Evolutionary conservation across 2,797 vertebrate species (phyloP).

Genomic region (Cephalopachus bancanus): DNA sequence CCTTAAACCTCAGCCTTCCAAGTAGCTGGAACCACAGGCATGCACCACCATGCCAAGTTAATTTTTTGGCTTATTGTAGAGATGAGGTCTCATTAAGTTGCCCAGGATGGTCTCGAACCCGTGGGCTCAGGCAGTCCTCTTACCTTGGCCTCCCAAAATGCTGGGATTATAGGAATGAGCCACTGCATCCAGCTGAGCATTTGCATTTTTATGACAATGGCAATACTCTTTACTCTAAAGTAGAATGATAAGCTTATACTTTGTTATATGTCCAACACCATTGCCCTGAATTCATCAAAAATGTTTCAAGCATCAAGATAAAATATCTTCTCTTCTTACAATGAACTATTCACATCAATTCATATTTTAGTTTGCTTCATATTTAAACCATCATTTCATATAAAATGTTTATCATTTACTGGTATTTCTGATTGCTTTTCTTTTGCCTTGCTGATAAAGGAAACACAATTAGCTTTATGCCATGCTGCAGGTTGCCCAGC

Average conservation of each 20-base stretch:
- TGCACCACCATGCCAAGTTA: too few species aligned
- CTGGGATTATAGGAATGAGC: too few species aligned
- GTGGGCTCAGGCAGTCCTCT: too few species aligned
- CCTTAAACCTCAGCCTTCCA: too few species aligned
- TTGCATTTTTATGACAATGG: background rate
- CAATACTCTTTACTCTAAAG: background rate
- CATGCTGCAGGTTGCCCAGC: background rate
- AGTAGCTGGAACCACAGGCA: too few species aligned
- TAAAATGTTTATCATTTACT: background rate
- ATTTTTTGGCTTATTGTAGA: too few species aligned
- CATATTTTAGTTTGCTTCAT: conserved; percentile 12
- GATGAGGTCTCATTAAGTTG: too few species aligned
- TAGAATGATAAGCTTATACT: background rate
- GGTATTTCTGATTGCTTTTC: background rate
- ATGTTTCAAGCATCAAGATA: background rate
- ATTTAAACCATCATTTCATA: conserved; percentile 35
- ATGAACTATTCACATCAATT: background rate
- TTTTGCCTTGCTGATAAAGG: background rate
- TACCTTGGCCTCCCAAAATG: too few species aligned
- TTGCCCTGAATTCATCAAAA: background rate
- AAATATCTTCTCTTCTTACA: background rate
- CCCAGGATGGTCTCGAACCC: too few species aligned
- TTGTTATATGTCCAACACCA: background rate
- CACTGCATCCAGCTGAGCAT: background rate
- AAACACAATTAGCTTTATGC: background rate